Base-by-base conservation (phyloP, 2,113 vertebrate genomes). In the Trichechus manatus region DNA sequence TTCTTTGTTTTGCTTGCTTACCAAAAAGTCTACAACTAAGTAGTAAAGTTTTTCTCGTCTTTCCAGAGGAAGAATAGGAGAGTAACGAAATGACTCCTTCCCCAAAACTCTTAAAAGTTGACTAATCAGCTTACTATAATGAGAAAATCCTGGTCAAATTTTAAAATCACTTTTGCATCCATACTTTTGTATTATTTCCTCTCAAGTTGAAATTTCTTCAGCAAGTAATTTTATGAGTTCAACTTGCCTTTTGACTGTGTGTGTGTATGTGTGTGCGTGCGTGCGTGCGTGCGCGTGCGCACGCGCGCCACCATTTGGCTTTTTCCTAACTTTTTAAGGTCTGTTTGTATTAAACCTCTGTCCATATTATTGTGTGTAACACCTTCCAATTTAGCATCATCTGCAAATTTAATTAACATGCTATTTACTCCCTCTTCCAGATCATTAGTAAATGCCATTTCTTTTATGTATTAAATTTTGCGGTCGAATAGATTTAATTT, bases 381-480 rank as follows among this genome's bases (percentile, higher is more conserved):
- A 93, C 96, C 98, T 98, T 97, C 81, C 94, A 96, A 96, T 98
- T 96, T 93, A 96, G 92, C 83, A 91, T 75, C 78, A 93, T 96
- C 96, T 93, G 92, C 93, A 97, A 87, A 95, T 98, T 97, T 97
- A 95, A 98, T 97, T 97, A 98, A 95, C 95, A 89, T 96, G 96
- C 88, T 93, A 96, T 97, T 98, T 98, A 97, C 90, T 97, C 94
- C 68, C 27, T 98, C 97, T 97, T 98, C 95, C 97, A 97, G 95
- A 97, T 97, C 97, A 98, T 97, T 98, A 98, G 97, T 97, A 97
- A 96, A 96, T 97, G 97, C 74, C 97, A 93, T 95, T 97, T 96
- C 97, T 97, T 39, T 39, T 97, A 97, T 91, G 98, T 97, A 98
- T 98, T 98, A 98, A 97, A 98, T 98, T 97, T 98, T 98, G 95